These are phyloP conservation scores for Virgularia gustaviana DNA, from an alignment of 92 coral and sea anemone species.

Conservation along the genomic window DNA sequence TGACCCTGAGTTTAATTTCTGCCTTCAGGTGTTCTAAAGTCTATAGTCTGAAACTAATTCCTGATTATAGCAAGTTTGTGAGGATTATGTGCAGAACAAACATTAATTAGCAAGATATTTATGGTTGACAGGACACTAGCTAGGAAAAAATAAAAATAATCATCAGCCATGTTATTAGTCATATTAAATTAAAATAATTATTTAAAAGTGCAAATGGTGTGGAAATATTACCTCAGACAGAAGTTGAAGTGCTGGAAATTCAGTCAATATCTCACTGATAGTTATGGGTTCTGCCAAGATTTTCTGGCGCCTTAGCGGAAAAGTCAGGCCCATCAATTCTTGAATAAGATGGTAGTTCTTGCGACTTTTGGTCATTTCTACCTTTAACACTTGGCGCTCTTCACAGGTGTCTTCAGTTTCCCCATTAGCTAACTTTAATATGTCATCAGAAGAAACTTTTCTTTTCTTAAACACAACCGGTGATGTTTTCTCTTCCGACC, in stretches of 20 bases:
- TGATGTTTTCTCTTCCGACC: not conserved
- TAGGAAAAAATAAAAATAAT: too few relatives aligned
- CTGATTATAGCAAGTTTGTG: too few relatives aligned
- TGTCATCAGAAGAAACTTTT: constrained; percentile 13
- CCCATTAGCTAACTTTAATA: constrained; percentile 30
- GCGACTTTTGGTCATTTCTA: constrained; percentile 40
- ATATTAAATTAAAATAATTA: too few relatives aligned
- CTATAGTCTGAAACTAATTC: too few relatives aligned
- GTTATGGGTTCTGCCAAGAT: constrained; percentile 12
- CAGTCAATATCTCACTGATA: constrained; percentile 8
- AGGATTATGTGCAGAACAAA: too few relatives aligned
- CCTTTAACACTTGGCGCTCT: constrained; percentile 37
- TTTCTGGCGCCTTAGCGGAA: constrained; percentile 27
- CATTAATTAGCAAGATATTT: too few relatives aligned
- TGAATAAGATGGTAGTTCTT: constrained; percentile 26
- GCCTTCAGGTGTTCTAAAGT: too few relatives aligned
- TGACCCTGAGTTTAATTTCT: too few relatives aligned
- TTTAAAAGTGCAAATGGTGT: too few relatives aligned
- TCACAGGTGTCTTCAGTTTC: constrained; percentile 51
- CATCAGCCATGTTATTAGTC: too few relatives aligned
- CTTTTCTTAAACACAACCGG: constrained; percentile 7
- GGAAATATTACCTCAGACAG: constrained; percentile 19
- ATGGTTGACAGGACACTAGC: too few relatives aligned
- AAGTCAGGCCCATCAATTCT: constrained; percentile 41
- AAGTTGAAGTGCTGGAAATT: constrained; percentile 38